phyloP scores from a whole-genome alignment of 1,140 invertebrate species.

The Eumeta japonica region DNA sequence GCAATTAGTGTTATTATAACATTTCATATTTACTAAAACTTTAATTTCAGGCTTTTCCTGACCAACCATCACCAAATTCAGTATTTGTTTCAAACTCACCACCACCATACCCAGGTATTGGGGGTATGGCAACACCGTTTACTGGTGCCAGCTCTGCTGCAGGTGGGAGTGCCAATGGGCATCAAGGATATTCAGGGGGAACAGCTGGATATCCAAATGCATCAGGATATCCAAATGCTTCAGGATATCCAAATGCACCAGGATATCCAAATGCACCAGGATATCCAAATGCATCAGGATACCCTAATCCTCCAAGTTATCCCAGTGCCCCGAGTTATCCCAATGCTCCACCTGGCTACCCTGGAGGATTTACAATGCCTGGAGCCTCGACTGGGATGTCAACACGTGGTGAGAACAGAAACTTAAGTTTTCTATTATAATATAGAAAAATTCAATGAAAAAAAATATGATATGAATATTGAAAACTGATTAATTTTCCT shows the following conservation, averaged over 20 bases:
- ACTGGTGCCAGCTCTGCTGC: conserved; percentile 36
- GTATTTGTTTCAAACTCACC: conserved; percentile 90
- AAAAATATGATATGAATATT: conserved; percentile 8
- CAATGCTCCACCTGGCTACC: conserved; percentile 21
- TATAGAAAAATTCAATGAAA: too few relatives aligned
- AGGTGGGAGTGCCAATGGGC: conserved; percentile 8
- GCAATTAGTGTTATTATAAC: not conserved
- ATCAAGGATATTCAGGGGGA: too few relatives aligned
- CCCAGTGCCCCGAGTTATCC: conserved; percentile 13
- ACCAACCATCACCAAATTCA: conserved; percentile 72
- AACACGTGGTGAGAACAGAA: conserved; percentile 19
- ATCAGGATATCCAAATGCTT: conserved; percentile 11
- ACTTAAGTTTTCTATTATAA: too few relatives aligned
- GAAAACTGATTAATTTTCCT: not conserved
- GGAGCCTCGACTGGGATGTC: conserved; percentile 26
- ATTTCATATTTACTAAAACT: not conserved
- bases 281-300: conserved; percentile 14
- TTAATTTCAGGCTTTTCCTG: conserved; percentile 59
- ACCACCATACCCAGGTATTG: conserved; percentile 92
- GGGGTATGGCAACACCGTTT: conserved; percentile 34
- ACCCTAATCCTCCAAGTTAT: conserved; percentile 12
- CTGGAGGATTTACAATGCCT: conserved; percentile 28
- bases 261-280: conserved; percentile 18
- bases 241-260: conserved; percentile 18
- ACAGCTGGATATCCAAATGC: conserved; percentile 17